These are phyloP conservation scores for Panurus biarmicus DNA, from an alignment of 2,113 vertebrate genomes.

Conservation along the genomic window DNA sequence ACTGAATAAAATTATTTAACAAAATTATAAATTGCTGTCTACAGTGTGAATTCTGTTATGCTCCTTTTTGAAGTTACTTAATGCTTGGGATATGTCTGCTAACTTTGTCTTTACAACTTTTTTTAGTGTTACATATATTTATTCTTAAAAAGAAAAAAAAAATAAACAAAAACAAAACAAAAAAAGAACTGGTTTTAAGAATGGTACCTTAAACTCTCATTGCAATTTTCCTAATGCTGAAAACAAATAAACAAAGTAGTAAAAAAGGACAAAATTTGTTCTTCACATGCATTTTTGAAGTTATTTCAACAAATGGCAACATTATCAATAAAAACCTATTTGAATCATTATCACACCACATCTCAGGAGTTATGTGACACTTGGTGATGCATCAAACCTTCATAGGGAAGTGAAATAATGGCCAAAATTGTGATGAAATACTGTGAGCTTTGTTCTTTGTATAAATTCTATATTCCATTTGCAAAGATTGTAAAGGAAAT, in stretches of 20 bases:
- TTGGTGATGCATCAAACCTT: not conserved
- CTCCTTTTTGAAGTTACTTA: not conserved
- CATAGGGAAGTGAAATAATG: not conserved
- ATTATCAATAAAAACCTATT: not conserved
- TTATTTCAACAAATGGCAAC: slow-evolving; percentile 26
- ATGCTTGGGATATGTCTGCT: not conserved
- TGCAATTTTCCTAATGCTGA: not conserved
- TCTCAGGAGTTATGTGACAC: not conserved
- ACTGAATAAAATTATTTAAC: not conserved
- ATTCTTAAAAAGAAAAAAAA: not conserved
- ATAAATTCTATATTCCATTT: not conserved
- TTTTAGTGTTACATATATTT: not conserved
- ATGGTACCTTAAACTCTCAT: not conserved
- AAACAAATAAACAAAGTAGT: not conserved
- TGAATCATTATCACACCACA: not conserved
- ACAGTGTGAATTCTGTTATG: not conserved
- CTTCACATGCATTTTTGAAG: not conserved
- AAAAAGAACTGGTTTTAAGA: not conserved
- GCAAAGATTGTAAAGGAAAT: slow-evolving; percentile 33
- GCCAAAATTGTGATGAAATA: not conserved
- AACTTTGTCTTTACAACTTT: not conserved
- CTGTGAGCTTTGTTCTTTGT: not conserved
- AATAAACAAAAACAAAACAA: too few species aligned
- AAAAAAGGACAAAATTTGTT: not conserved
- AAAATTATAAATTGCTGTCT: not conserved